Evolutionary conservation across 2,113 vertebrate genomes (phyloP).

Genomic region (Varanus komodoensis): DNA sequence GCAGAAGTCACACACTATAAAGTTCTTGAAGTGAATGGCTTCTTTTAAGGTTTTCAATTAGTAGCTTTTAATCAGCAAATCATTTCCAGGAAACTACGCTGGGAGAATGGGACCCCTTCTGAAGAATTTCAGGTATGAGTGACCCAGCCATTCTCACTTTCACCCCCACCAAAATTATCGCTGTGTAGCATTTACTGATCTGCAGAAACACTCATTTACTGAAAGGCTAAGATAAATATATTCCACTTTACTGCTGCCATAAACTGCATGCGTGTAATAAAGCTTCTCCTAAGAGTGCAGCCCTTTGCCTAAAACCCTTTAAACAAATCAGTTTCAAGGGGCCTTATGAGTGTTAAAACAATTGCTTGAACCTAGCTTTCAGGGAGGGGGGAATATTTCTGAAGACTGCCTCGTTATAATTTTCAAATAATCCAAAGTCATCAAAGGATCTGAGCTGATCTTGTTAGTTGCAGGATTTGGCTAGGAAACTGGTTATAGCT

Average conservation of each 20-base stretch:
- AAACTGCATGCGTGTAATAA: conserved; percentile 47
- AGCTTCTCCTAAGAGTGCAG: conserved; percentile 21
- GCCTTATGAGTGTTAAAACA: conserved; percentile 73
- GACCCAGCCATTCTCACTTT: conserved; percentile 33
- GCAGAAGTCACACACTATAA: conserved; percentile 26
- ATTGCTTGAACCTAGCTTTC: conserved; percentile 77
- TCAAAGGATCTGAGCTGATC: conserved; percentile 55
- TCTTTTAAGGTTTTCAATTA: conserved; percentile 27
- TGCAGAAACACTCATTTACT: conserved; percentile 19
- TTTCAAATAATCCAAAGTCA: conserved; percentile 61
- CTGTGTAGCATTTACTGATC: background rate
- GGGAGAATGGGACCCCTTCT: conserved; percentile 41
- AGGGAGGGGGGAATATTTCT: conserved; percentile 66
- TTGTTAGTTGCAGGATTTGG: conserved; percentile 64
- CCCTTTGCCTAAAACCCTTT: conserved; percentile 52
- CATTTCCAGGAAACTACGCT: conserved; percentile 43
- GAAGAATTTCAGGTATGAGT: conserved; percentile 79
- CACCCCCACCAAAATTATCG: conserved; percentile 4
- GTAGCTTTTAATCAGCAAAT: conserved; percentile 61
- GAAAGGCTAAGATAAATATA: conserved; percentile 43
- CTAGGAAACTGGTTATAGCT: conserved; percentile 60
- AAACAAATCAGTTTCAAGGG: conserved; percentile 59
- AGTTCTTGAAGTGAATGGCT: conserved; percentile 16
- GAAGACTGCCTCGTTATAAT: conserved; percentile 76
- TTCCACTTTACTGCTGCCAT: conserved; percentile 40